Percentiles rank a stretch among this genome's conserved stretches.
Evolutionary conservation across 2,888 invertebrate genomes (phyloP).

Genomic region (Gastrophysa polygoni): DNA sequence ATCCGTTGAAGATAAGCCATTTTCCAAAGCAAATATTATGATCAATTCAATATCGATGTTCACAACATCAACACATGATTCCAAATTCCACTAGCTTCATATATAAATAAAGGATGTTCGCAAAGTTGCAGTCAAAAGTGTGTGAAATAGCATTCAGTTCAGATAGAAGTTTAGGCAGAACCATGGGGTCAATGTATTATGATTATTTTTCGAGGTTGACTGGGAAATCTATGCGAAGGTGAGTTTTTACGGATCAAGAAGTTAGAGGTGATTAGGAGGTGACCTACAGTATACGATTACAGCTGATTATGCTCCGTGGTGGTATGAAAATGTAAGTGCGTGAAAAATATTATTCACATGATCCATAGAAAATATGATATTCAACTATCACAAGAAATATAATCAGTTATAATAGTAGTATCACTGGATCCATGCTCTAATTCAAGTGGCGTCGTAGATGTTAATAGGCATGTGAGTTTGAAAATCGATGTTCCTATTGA

Average conservation of each 20-base stretch:
- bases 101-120: constrained; percentile 24
- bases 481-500: too few species aligned
- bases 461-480: too few species aligned
- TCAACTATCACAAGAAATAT: too few species aligned
- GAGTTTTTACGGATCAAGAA: constrained; percentile 12
- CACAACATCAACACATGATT: not conserved
- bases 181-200: constrained; percentile 18
- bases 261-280: not conserved
- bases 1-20: not conserved
- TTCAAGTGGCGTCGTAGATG: too few species aligned
- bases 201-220: constrained; percentile 23
- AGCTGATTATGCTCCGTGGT: too few species aligned
- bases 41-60: not conserved
- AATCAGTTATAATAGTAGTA: too few species aligned
- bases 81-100: constrained; percentile 5
- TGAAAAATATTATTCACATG: too few species aligned
- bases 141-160: not conserved
- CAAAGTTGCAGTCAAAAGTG: constrained; percentile 19
- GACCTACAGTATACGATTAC: not conserved
- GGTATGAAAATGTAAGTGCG: too few species aligned
- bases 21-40: not conserved
- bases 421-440: too few species aligned
- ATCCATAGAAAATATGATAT: too few species aligned
- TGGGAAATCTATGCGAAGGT: constrained; percentile 17
- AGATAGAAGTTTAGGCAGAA: not conserved